Percentiles rank a stretch among this genome's conserved stretches.
phyloP scores from a whole-genome alignment of 92 coral and sea anemone genomes.

The Blastomussa wellsi region DNA sequence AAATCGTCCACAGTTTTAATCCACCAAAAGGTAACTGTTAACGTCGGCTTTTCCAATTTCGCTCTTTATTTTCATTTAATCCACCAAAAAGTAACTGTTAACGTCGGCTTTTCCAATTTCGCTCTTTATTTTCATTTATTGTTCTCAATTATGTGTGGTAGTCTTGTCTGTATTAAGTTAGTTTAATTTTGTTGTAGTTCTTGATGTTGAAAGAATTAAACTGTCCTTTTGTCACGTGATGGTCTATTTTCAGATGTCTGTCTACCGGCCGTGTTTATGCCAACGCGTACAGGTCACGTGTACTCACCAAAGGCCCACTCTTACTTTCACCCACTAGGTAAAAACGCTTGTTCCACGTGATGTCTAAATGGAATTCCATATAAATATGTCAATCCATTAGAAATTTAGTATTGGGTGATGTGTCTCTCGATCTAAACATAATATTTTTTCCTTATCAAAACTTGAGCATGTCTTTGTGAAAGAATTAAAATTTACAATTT shows the following conservation, averaged over 20 bases:
- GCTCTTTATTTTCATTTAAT: background rate
- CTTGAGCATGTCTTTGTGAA: no score
- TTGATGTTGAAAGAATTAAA: background rate
- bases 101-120: no score
- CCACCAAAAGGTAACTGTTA: no score
- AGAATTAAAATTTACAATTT: no score
- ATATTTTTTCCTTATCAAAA: no score
- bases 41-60: no score
- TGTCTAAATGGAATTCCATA: background rate
- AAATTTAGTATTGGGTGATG: no score
- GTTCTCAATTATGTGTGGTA: background rate
- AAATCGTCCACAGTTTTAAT: no score
- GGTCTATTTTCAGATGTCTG: constrained; percentile 76
- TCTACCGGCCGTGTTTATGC: constrained; percentile 99
- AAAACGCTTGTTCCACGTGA: background rate
- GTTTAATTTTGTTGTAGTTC: background rate
- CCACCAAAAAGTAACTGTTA: no score
- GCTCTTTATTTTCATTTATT: constrained; percentile 7
- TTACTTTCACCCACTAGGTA: constrained; percentile 97
- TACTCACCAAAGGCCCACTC: constrained; percentile 94
- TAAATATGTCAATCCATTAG: background rate
- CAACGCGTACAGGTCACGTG: constrained; percentile 85
- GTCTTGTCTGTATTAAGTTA: no score
- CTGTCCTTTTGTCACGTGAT: background rate
- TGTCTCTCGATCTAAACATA: no score